Percentiles rank a stretch among this genome's conserved stretches.
phyloP scores from a whole-genome alignment of 2,888 invertebrate species.

The Ophion costatus region DNA sequence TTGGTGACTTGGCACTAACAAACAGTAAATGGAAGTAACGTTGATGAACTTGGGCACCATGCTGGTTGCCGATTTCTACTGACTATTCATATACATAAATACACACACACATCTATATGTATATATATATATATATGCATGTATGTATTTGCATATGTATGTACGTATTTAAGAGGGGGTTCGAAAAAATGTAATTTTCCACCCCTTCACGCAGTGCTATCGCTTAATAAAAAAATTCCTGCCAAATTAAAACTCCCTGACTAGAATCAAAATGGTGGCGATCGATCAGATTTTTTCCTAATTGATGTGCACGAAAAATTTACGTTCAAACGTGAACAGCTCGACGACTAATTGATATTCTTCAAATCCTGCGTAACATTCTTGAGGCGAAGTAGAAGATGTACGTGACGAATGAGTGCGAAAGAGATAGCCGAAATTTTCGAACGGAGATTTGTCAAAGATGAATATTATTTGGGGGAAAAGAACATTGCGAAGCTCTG shows the following conservation, averaged over 20 bases:
- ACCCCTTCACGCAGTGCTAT: not conserved
- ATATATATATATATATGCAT: slow-evolving; percentile 17
- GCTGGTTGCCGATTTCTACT: slow-evolving; percentile 62
- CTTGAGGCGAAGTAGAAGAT: not conserved
- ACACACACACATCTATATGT: not conserved
- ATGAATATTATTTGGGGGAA: no score
- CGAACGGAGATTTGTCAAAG: no score
- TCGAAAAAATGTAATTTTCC: not conserved
- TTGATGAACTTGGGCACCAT: slow-evolving; percentile 63
- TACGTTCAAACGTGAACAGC: not conserved
- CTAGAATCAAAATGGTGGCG: not conserved
- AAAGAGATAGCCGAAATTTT: no score
- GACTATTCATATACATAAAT: slow-evolving; percentile 34
- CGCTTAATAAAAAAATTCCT: not conserved
- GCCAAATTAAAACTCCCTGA: not conserved
- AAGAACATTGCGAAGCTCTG: no score
- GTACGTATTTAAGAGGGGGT: slow-evolving; percentile 1
- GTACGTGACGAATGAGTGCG: no score
- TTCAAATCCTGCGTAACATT: not conserved
- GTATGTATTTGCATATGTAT: slow-evolving; percentile 32
- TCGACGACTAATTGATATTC: not conserved
- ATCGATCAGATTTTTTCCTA: not conserved
- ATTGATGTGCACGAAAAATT: not conserved
- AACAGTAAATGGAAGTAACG: slow-evolving; percentile 61
- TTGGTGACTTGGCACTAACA: slow-evolving; percentile 73